These are phyloP conservation scores for Mobula birostris DNA, from an alignment of 2,113 vertebrate species.

Conservation along the genomic window DNA sequence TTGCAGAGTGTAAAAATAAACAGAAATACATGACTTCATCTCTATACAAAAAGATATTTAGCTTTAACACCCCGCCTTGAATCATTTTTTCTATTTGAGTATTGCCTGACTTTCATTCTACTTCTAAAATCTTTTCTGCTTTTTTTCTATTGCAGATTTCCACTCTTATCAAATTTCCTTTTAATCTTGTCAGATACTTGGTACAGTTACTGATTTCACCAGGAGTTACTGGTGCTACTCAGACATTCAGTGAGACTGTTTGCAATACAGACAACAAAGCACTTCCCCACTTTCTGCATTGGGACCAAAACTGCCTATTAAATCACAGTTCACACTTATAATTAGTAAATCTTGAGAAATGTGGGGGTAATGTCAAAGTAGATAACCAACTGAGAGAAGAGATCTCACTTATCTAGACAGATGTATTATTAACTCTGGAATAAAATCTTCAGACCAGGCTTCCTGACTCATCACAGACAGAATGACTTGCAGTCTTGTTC, in stretches of 20 bases:
- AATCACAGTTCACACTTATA: conserved; percentile 5
- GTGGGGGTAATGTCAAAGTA: conserved; percentile 2
- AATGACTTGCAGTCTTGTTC: neutral
- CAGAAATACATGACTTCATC: too few species aligned
- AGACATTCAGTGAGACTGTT: neutral
- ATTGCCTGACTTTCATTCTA: neutral
- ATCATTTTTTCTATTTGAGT: neutral
- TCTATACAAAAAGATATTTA: neutral
- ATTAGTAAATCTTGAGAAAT: conserved; percentile 14
- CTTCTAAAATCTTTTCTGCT: neutral
- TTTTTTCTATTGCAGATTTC: neutral
- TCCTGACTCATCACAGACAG: neutral
- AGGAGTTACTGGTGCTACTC: neutral
- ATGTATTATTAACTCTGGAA: neutral
- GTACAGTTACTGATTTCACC: neutral
- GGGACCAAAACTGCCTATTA: neutral
- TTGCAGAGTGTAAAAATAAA: too few species aligned
- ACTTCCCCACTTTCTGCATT: neutral
- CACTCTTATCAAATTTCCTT: neutral
- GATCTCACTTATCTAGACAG: neutral
- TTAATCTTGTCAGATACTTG: neutral
- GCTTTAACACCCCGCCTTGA: neutral
- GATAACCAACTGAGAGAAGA: neutral
- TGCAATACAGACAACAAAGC: neutral
- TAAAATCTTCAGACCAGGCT: neutral